Evolutionary conservation across 2,797 vertebrate genomes (phyloP).

Genomic region (Syngnathus rostellatus): DNA sequence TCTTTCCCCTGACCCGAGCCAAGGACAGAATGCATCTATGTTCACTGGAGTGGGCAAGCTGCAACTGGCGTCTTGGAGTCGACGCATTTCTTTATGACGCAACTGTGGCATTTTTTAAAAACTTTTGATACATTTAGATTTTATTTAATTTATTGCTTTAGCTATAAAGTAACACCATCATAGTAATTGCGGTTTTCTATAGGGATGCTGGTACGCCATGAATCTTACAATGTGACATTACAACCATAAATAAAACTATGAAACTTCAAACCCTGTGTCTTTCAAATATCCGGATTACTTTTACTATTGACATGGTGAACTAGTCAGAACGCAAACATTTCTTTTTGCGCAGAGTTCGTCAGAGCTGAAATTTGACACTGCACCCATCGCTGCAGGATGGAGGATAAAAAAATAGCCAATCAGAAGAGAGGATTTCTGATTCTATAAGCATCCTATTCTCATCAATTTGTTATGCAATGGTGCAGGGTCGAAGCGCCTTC

Average conservation of each 20-base stretch:
- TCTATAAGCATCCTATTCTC: conserved; percentile 52
- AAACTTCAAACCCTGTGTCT: neutral
- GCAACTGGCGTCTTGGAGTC: conserved; percentile 31
- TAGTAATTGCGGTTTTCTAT: no score
- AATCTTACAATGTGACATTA: neutral
- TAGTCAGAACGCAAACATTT: neutral
- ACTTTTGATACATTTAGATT: no score
- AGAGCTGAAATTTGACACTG: neutral
- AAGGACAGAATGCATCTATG: conserved; percentile 4
- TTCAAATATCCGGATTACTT: neutral
- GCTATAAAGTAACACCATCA: no score
- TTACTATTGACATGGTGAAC: no score
- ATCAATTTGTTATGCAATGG: conserved; percentile 24
- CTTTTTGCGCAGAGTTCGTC: neutral
- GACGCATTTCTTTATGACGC: conserved; percentile 27
- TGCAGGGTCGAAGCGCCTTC: conserved; percentile 6
- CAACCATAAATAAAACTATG: neutral
- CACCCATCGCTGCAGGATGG: neutral
- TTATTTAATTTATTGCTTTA: no score
- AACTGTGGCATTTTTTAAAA: neutral
- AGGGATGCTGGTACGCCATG: neutral
- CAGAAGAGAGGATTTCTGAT: conserved; percentile 14
- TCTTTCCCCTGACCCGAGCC: conserved; percentile 4
- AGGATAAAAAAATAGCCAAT: conserved; percentile 28
- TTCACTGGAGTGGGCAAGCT: conserved; percentile 31